Base-by-base conservation (phyloP, 2,113 vertebrate genomes). In the Progne subis region DNA sequence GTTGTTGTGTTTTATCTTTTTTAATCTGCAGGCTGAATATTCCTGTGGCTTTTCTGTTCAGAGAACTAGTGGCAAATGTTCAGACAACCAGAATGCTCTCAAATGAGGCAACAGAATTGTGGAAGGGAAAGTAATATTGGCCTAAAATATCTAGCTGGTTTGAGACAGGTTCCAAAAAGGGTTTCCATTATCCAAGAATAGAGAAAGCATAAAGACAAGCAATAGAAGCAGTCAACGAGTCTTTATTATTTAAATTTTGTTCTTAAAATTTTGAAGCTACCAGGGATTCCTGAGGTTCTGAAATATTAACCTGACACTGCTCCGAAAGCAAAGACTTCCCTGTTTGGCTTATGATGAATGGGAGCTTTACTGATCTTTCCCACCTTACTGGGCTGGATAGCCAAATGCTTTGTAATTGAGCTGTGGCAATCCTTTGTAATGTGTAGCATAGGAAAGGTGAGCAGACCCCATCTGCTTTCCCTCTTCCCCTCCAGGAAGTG, bases 381-480 rank as follows among this genome's bases (percentile, higher is more conserved):
- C 7, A 24, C 24, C 44, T 63, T 81, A 29, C 44, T 55, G 53
- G 41, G 20, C 86, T 60, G 64, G 34, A 32, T 46, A 74, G 28
- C 59, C 82, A 93, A 47, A 57, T 6, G 3, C 64, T 84, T 94
- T 81, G 52, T 81, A 74, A 88, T 46, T 70, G 78, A 83, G 39
- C 79, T 64, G 44, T 53, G 65, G 53, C 69, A 87, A n/a, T 92
- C 32, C 39, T 67, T 94, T 80, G 59, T 85, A 70, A 77, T 11
- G 25, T 11, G n/a, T 83, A n/a, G 43, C 31, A 23, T 34, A 81
- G 79, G 63, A 77, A 68, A 68, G 82, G 78, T 70, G 82, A 70
- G 85, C 71, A 90, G 94, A 95, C 82, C 72, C 82, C 57, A 65
- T 93, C 88, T 88, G 68, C 44, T 77, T 77, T 50, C 43, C 50